Base-by-base conservation (phyloP, 2,113 vertebrate species). In the Corydoras sp. region DNA sequence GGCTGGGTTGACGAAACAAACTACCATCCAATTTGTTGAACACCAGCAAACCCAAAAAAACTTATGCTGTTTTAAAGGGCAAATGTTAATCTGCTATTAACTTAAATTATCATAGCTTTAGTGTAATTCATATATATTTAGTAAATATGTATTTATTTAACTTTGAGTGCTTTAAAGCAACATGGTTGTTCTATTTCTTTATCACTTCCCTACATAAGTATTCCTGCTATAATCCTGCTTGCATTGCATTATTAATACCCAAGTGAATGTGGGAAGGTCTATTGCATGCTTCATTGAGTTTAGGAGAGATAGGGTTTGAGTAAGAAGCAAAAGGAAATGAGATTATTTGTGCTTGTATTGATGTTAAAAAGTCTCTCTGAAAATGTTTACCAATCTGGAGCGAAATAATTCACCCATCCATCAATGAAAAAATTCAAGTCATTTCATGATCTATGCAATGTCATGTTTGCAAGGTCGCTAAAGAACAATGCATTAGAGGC, bases 281-380 rank as follows among this genome's bases (percentile, higher is more conserved):
- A 63, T 69, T 64, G 66, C 50, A 18, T 32, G 6, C 58, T 62
- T 56, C 62, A 68, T 69, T 62, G 32, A 69, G 24, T 58, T 50
- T n/a, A 11, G 50, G 24, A 64, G 53, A 75, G 73, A 64, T 13
- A 75, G 53, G 60, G 43, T 48, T 58, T 43, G 35, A 60, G 60
- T 31, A 62, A 48, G 10, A 69, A 43, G 58, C 58, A 55, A 43
- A 35, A 30, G 60, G 53, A 74, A 74, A 69, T 68, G 29, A 74
- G 60, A 74, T 66, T 73, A 73, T 60, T 72, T 73, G 62, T 51
- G 58, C 55, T 73, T 65, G 65, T 73, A 66, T 43, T 59, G 35
- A 73, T 65, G 55, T 58, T 32, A 43, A 60, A 66, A 66, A 53
- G 24, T 59, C 18, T 13, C 60, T 50, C 24, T 72, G 54, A 66